Evolutionary conservation across 2,888 invertebrate genomes (phyloP).

Genomic region (Ligdia adustata): DNA sequence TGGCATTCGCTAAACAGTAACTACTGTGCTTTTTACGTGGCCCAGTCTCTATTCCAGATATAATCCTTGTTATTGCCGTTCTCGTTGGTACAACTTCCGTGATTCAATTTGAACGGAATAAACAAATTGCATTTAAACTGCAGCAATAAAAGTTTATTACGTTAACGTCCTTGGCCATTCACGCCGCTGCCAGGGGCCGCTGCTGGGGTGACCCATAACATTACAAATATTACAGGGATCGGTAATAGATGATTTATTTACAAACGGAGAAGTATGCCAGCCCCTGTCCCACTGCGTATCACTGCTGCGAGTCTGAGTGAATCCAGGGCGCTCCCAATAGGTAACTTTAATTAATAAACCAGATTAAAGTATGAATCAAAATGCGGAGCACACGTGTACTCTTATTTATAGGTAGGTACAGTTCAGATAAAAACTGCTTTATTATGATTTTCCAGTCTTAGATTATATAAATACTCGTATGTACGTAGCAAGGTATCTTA

Average conservation of each 20-base stretch:
- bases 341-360: slow-evolving; percentile 23
- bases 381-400: no score
- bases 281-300: slow-evolving; percentile 7
- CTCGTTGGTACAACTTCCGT: not conserved
- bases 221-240: slow-evolving; percentile 40
- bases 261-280: slow-evolving; percentile 21
- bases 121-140: slow-evolving; percentile 1
- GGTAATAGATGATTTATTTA: slow-evolving; percentile 42
- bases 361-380: no score
- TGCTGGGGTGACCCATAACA: slow-evolving; percentile 16
- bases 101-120: slow-evolving; percentile 1
- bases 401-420: no score
- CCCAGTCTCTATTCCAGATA: no score
- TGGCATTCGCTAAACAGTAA: no score
- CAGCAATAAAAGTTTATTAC: slow-evolving; percentile 9
- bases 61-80: no score
- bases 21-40: not conserved
- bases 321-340: slow-evolving; percentile 25
- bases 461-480: no score
- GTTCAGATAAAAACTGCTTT: no score
- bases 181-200: slow-evolving; percentile 6
- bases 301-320: slow-evolving; percentile 18
- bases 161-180: slow-evolving; percentile 11
- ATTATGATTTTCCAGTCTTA: no score
- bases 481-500: no score